Evolutionary conservation across 1,140 invertebrate genomes (phyloP).

Genomic region (Tribolium madens): DNA sequence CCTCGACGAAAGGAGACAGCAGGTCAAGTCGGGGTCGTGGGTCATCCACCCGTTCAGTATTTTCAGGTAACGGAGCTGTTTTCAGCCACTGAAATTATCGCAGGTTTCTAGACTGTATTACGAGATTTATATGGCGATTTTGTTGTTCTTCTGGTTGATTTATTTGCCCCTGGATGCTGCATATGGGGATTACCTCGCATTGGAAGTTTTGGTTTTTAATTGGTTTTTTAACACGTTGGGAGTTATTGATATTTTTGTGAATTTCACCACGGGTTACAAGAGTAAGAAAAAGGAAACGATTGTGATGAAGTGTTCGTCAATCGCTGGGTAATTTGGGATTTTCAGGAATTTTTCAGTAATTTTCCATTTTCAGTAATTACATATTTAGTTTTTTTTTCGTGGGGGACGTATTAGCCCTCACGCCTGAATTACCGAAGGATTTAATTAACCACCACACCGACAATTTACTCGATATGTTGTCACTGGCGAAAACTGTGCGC

Average conservation of each 20-base stretch:
- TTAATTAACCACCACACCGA: background rate
- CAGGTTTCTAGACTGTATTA: conserved; percentile 4
- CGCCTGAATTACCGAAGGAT: background rate
- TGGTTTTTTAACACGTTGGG: background rate
- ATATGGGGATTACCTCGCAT: background rate
- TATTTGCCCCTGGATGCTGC: background rate
- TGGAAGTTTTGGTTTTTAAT: background rate
- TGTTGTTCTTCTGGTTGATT: conserved; percentile 44
- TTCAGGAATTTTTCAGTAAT: background rate
- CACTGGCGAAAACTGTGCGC: background rate
- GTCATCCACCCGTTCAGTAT: conserved; percentile 53
- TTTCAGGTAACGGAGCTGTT: conserved; percentile 43
- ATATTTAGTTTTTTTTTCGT: background rate
- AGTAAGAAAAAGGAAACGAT: background rate
- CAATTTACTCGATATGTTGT: background rate
- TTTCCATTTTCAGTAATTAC: background rate
- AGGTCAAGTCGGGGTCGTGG: conserved; percentile 47
- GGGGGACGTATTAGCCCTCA: background rate
- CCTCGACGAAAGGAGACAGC: conserved; percentile 57
- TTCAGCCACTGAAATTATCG: background rate
- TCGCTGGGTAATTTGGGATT: conserved; percentile 2
- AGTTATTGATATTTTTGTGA: background rate
- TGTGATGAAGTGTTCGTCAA: background rate
- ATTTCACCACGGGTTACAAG: conserved; percentile 15
- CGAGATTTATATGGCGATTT: conserved; percentile 35